Evolutionary conservation across 1,140 invertebrate species (phyloP), one percentile per base, ranked within the genome.

Genomic region (Saccostrea echinata): DNA sequence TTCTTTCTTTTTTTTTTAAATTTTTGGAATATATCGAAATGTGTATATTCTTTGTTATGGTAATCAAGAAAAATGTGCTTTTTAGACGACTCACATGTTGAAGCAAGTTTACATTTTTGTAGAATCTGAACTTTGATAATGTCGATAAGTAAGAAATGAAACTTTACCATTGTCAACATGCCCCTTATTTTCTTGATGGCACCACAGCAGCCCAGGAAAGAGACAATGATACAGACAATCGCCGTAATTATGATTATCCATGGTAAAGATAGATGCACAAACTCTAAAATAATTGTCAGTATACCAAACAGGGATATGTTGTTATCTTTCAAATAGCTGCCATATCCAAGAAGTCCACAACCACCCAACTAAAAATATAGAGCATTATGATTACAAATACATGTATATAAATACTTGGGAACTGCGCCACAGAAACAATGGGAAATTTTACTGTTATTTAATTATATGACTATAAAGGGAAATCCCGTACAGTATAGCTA

Each of bases 151-250:
- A 43, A 0, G 4, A 43, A 43, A 0, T 0, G 1, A 21, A 64
- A 76, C 76, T 88, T 91, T 86, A 93, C 93, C 89, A 91, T 90
- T 83, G 90, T 89, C 87, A 93, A 91, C 93, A 93, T 93, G 82
- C 93, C 93, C 84, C 90, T 88, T 43, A 93, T 91, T 88, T 93
- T 92, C 83, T 93, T 93, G 33, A 93, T 92, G 80, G 93, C 93
- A 16, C 93, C 93, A 86, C 93, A 93, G 76, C 93, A 93, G 16
- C 93, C 93, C 8, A 93, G 88, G 80, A 93, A 93, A 52, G 93
- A 91, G 1, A 93, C 80, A 21, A 92, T 55, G 18, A 93, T 91
- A 76, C 93, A 90, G 33, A 93, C 88, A 30, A 89, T 88, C 1
- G 92, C 92, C 6, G 88, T 76, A 0, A 90, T 86, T 51, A 93